A percentile compares a stretch with the other conserved stretches of the same genome.
Evolutionary conservation across 2,797 vertebrate species (phyloP).

Genomic region (Hemitrygon akajei): DNA sequence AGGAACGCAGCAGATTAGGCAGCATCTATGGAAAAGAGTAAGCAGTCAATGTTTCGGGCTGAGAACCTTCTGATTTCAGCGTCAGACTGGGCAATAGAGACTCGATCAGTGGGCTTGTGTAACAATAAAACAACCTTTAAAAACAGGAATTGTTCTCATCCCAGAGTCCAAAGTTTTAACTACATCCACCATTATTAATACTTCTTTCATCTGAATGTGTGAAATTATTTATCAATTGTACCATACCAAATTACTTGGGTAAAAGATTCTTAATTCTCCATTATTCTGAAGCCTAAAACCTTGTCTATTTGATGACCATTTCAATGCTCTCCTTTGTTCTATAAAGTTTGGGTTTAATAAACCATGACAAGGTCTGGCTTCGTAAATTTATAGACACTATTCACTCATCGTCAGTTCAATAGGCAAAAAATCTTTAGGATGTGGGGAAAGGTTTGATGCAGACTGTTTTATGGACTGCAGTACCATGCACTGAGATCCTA

Average conservation of each 20-base stretch:
- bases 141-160: not conserved
- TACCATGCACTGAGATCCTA: constrained; percentile 15
- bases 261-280: not conserved
- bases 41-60: too few species aligned
- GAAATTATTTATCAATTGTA: not conserved
- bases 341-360: constrained; percentile 30
- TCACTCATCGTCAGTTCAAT: constrained; percentile 30
- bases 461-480: constrained; percentile 35
- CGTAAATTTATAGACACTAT: constrained; percentile 22
- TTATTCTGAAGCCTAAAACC: not conserved
- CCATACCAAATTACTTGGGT: not conserved
- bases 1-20: too few species aligned
- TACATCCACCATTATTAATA: not conserved
- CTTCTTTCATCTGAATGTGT: not conserved
- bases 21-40: too few species aligned
- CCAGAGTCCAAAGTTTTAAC: not conserved
- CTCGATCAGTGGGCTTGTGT: not conserved
- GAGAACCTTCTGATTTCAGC: not conserved
- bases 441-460: not conserved
- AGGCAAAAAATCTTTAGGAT: constrained; percentile 35
- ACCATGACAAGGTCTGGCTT: constrained; percentile 16
- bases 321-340: not conserved
- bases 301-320: not conserved
- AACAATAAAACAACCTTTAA: not conserved
- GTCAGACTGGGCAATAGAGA: not conserved